Evolutionary conservation across 2,888 invertebrate species (phyloP), one percentile per base, ranked within the genome.

Genomic region (Ferrisia virgata): DNA sequence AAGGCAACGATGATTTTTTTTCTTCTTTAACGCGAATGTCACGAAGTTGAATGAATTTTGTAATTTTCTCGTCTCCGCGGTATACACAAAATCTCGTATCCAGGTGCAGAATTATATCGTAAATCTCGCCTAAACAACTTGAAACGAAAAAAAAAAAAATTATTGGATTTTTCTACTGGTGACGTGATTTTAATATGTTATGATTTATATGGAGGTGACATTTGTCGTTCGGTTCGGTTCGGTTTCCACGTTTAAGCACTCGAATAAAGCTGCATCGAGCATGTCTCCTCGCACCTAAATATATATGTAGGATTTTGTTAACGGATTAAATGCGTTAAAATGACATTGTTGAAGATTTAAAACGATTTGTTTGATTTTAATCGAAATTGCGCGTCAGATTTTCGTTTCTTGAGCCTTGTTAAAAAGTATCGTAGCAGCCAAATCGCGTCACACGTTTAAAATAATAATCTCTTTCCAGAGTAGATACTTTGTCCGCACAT

Each of bases 121-220:
- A 64, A 64, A 64, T 64, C 64, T 64, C 28, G 15, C 64, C 31
- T 28, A 3, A 28, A 64, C 64, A 64, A 28, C 25, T 28, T 28
- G 64, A 28, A 64, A 64, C 28, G 64, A 64, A 64, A 64, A 64
- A 64, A 64, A 28, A 64, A 64, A 64, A 64, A 64, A 64, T 64
- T 64, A 64, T 64, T 64, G 64, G 64, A 64, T 64, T 64, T 64
- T 64, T 64, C 15, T n/a, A 22, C 64, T 64, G 4, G 64, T 64
- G 28, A 64, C 64, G 64, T 64, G 64, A 64, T 64, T 64, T 64
- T 64, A 64, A 64, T 64, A 64, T 28, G 64, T 64, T 58, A 64
- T 28, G 64, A 64, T 64, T 64, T 64, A 28, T 64, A 43, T 43
- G 8, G 13, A 43, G 43, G 28, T 13, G 64, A 64, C 58, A 15